Base-by-base conservation (phyloP, 2,888 invertebrate species). In the Tricholauxania praeusta region DNA sequence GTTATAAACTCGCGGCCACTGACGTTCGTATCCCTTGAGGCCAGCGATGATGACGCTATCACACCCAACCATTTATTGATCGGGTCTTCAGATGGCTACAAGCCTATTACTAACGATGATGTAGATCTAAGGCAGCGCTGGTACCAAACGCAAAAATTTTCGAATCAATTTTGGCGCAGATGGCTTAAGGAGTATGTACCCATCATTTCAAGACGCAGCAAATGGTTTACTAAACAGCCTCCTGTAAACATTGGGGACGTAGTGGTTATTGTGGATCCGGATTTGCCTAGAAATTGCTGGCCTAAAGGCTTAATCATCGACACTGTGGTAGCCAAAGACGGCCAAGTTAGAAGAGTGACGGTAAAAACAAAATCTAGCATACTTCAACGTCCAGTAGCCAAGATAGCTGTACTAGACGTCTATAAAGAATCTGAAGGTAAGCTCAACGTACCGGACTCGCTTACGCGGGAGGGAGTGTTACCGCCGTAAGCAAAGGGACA, bases 51-150 rank as follows among this genome's bases (percentile, higher is more conserved):
- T 49, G 75, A 76, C 17, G 76, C 75, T 10, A 22, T 78, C 48
- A 77, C 77, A 2, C 76, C 72, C 10, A 77, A 77, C n/a, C 75
- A 76, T 49, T 14, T 77, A n/a, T 49, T 76, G 5, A 12, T 72
- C 0, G 74, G 69, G 0, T 71, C 60, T 1, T 63, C 62, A 14
- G 48, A 60, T 17, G 69, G 68, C 8, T 59, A 69, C 53, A 71
- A 74, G 49, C 68, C 71, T 1, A 62, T 55, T 49, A 12, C 1
- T n/a, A 49, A 63, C 22, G 66, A 68, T 12, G 59, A 64, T 17
- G 2, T 10, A 0, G 73, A 75, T 15, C 39, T 77, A 14, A 65
- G 72, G 19, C 75, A 67, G 65, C 69, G 75, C 3, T 76, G 75
- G 73, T 68, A 60, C 7, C 69, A 72, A 66, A 76, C 75, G 10